These are phyloP conservation scores for Brachionus calyciflorus DNA, from an alignment of 1,140 invertebrate genomes.

Conservation along the genomic window DNA sequence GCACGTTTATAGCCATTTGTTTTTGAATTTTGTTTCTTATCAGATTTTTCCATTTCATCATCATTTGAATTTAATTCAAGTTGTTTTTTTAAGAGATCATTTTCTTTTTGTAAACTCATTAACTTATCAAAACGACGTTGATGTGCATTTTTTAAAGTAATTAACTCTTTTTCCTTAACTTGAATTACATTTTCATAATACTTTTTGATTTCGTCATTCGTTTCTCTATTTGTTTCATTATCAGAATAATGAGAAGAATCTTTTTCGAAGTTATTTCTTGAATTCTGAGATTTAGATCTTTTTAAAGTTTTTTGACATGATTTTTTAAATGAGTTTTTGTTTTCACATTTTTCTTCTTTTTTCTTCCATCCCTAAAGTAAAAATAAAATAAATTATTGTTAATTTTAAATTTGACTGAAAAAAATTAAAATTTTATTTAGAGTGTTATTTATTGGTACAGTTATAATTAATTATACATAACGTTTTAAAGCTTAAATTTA, in stretches of 20 bases:
- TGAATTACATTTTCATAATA: constrained; percentile 25
- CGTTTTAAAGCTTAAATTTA: too few species aligned
- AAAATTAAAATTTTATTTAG: too few species aligned
- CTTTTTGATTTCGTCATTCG: neutral
- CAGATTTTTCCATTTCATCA: neutral
- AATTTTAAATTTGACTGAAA: too few species aligned
- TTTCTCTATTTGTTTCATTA: neutral
- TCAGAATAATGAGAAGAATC: neutral
- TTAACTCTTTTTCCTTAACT: neutral
- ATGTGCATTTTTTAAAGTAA: neutral
- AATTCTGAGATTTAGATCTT: neutral
- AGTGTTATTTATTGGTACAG: too few species aligned
- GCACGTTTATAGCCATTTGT: neutral
- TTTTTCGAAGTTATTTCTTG: neutral
- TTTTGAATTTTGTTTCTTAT: neutral
- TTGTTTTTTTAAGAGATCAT: neutral
- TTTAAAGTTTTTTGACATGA: neutral
- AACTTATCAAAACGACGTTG: neutral
- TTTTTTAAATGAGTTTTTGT: neutral
- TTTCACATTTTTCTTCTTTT: neutral
- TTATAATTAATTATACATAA: too few species aligned
- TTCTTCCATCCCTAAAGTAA: too few species aligned
- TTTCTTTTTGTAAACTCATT: constrained; percentile 2
- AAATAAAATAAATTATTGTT: too few species aligned
- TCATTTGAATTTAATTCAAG: neutral